Evolutionary conservation across 1,140 invertebrate genomes (phyloP), one percentile per base, ranked within the genome.

Genomic region (Pseudomyrmex cubaensis): DNA sequence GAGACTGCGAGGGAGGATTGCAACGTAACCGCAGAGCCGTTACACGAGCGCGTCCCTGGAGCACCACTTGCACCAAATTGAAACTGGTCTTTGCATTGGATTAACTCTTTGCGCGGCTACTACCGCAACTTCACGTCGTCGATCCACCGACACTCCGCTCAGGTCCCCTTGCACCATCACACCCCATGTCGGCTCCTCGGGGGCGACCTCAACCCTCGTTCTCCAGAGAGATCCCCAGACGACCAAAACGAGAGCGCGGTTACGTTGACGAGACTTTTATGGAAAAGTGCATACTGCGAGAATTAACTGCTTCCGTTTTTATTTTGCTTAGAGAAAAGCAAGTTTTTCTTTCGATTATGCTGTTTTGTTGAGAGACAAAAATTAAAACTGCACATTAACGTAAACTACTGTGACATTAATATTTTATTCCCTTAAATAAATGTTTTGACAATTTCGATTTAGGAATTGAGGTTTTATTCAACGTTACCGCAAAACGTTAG

Each of bases 81-180:
- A 92, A 93, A 93, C 91, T 92, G 85, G 89, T 87, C 91, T 91
- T 92, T 91, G 91, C 92, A 91, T 90, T 63, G 88, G 90, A 92
- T 92, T 92, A 92, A 91, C 90, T 92, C 89, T 90, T 90, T 91
- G 86, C 87, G 62, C 76, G 83, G 82, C 75, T 75, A 84, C 50
- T 44, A 52, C 44, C 70, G 78, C 85, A 83, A 90, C 85, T 90
- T 85, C 66, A 59, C 77, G 72, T 50, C 48, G 75, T 63, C 69
- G 57, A 15, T 61, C 64, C 46, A 66, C 61, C 73, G 67, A 63
- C 77, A 25, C 59, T 25, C 82, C 56, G 2, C 15, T 7, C 59
- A 56, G 35, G 46, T 64, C 50, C 10, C 56, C 17, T 56, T 17
- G n/a, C 9, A 50, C 63, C 44, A 48, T 52, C 54, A n/a, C 44